Conservation (phyloP, 2,888 invertebrate species). For the Eudemis profundana region DNA sequence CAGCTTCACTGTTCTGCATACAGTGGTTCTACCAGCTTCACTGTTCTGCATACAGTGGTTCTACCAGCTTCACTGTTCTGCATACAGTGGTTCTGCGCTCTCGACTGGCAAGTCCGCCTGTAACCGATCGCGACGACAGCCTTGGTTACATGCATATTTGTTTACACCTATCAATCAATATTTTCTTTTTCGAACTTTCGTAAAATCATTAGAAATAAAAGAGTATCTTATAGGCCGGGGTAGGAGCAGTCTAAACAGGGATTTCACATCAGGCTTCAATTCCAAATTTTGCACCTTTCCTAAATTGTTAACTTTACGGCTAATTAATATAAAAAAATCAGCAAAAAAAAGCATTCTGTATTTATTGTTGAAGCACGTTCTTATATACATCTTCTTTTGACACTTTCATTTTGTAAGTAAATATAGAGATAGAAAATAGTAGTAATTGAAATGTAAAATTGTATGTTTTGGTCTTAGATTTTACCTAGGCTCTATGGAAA, state of each 20-base stretch:
- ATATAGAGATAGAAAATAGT: conserved; percentile 33
- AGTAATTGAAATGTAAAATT: conserved; percentile 44
- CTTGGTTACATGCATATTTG: conserved; percentile 84
- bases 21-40: conserved; percentile 53
- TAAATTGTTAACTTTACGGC: background rate
- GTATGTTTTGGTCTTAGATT: conserved; percentile 40
- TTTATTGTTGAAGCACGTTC: conserved; percentile 24
- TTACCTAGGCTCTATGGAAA: conserved; percentile 33
- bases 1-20: no score
- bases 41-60: no score
- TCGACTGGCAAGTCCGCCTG: conserved; percentile 74
- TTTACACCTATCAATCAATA: conserved; percentile 68
- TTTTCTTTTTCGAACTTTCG: conserved; percentile 62
- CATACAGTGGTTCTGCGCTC: no score
- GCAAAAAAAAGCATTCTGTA: conserved; percentile 13
- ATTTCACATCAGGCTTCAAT: conserved; percentile 64
- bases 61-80: no score
- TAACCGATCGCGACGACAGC: conserved; percentile 73
- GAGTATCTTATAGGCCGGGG: conserved; percentile 72
- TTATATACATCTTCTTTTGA: conserved; percentile 20
- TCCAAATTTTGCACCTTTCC: conserved; percentile 37
- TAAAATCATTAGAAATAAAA: conserved; percentile 74
- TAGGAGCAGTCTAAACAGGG: conserved; percentile 73
- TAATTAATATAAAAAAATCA: background rate
- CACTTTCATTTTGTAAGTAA: conserved; percentile 37